Evolutionary conservation across 2,888 invertebrate species (phyloP).

Genomic region (Podotricha telesiphe): DNA sequence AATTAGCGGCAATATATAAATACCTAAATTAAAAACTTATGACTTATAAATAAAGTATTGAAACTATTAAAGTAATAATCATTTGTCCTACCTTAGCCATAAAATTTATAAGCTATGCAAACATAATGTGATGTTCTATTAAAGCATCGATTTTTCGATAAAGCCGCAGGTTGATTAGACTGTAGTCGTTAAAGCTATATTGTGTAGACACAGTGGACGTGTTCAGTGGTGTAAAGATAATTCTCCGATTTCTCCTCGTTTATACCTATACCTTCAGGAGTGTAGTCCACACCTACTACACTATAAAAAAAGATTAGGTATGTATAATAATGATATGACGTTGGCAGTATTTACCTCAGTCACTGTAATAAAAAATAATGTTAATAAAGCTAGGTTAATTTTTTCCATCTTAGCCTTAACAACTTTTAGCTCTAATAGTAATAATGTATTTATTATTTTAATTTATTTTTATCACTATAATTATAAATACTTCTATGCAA

Average conservation of each 20-base stretch:
- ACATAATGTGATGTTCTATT: constrained; percentile 41
- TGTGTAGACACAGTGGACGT: constrained; percentile 21
- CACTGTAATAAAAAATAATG: not conserved
- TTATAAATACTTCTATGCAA: not conserved
- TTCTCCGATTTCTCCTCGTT: constrained; percentile 8
- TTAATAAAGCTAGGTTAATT: not conserved
- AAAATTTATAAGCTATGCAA: constrained; percentile 18
- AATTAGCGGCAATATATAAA: constrained; percentile 26
- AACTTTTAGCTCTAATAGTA: not conserved
- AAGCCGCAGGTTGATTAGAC: constrained; percentile 47
- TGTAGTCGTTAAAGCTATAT: constrained; percentile 24
- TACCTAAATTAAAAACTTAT: constrained; percentile 36
- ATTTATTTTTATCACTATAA: not conserved
- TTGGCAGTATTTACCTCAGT: not conserved
- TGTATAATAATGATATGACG: not conserved
- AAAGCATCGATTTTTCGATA: constrained; percentile 71
- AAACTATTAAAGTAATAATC: constrained; percentile 23
- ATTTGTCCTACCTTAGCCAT: constrained; percentile 15
- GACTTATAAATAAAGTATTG: constrained; percentile 4
- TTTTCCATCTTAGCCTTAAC: not conserved
- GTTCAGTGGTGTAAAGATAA: constrained; percentile 21
- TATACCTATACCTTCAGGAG: not conserved
- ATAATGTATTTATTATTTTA: not conserved
- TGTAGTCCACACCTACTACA: constrained; percentile 5
- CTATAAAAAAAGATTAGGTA: constrained; percentile 12